Conservation (phyloP, 2,888 invertebrate species). For the Bellardia pandia region DNA sequence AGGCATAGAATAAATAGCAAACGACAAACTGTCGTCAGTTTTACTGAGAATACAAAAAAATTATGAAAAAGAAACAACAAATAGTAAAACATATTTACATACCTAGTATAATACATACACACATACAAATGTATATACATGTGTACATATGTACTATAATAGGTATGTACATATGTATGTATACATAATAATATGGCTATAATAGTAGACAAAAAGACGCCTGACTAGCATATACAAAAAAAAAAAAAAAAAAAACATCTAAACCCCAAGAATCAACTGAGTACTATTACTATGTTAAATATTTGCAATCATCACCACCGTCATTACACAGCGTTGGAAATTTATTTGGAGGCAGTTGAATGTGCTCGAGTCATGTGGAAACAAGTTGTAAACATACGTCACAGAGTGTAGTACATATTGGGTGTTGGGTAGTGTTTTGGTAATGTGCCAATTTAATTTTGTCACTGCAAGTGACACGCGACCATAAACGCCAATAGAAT, state of each 20-base stretch:
- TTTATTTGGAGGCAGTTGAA: conserved; percentile 30
- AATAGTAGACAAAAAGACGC: conserved; percentile 68
- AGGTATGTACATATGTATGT: neutral
- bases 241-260: conserved; percentile 1
- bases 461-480: conserved; percentile 79
- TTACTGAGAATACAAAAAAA: neutral
- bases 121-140: too few species aligned
- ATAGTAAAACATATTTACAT: conserved; percentile 8
- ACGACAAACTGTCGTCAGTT: conserved; percentile 59
- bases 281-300: conserved; percentile 34
- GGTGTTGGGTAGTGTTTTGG: conserved; percentile 76
- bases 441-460: conserved; percentile 82
- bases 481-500: conserved; percentile 68
- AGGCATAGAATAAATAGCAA: conserved; percentile 65
- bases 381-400: conserved; percentile 41
- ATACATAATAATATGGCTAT: conserved; percentile 57
- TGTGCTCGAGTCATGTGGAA: neutral
- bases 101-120: neutral
- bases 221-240: conserved; percentile 51
- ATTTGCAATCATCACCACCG: conserved; percentile 53
- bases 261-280: conserved; percentile 40
- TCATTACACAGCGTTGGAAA: conserved; percentile 27
- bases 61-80: neutral
- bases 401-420: conserved; percentile 37
- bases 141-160: neutral